Evolutionary conservation across 1,140 invertebrate species (phyloP).

Genomic region (Apocrypta bakeri): DNA sequence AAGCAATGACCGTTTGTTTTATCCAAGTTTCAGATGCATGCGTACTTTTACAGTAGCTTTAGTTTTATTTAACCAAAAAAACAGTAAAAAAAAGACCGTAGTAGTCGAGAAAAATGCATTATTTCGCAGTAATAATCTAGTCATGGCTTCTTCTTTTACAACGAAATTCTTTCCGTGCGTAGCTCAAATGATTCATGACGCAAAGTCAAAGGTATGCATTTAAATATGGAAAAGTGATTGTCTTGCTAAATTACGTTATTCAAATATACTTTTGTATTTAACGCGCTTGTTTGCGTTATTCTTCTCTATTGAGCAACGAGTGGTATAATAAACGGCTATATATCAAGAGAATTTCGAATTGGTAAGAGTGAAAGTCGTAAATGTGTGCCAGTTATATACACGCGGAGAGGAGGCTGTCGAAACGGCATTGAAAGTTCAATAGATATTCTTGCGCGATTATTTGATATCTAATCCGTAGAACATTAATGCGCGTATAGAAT

Average conservation of each 20-base stretch:
- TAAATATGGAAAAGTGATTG: not conserved
- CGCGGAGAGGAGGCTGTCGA: not conserved
- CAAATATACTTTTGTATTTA: not conserved
- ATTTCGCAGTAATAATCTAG: not conserved
- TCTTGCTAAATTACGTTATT: not conserved
- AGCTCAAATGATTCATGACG: not conserved
- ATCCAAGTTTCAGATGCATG: not conserved
- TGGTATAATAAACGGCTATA: not conserved
- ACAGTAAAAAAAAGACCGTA: not conserved
- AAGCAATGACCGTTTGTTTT: not conserved
- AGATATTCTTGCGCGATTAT: slow-evolving; percentile 37
- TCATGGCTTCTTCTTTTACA: too few species aligned
- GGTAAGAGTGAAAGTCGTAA: slow-evolving; percentile 43
- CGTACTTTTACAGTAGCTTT: not conserved
- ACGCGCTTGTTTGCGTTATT: not conserved
- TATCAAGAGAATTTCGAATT: slow-evolving; percentile 23
- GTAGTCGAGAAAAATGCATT: slow-evolving; percentile 34
- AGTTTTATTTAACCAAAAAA: not conserved
- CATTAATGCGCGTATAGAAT: slow-evolving; percentile 11
- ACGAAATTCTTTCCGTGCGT: too few species aligned
- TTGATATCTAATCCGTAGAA: slow-evolving; percentile 5
- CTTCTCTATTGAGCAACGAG: slow-evolving; percentile 22
- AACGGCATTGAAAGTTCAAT: slow-evolving; percentile 42
- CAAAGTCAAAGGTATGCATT: not conserved
- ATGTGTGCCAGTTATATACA: slow-evolving; percentile 31